Evolutionary conservation across 2,797 vertebrate genomes (phyloP).

Genomic region (Myripristis murdjan): DNA sequence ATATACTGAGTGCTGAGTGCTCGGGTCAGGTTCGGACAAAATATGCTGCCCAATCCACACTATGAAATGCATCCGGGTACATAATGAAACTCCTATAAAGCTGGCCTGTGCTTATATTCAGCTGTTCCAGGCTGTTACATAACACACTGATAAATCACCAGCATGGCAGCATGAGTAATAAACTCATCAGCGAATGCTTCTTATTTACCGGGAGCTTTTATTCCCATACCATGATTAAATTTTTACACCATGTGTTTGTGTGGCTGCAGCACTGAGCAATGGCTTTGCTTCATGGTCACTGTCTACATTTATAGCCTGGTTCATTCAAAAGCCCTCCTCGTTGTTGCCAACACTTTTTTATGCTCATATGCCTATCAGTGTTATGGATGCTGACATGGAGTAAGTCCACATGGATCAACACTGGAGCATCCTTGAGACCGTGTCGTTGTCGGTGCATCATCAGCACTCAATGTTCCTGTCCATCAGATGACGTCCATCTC

Average conservation of each 20-base stretch:
- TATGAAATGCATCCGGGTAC: slow-evolving; percentile 33
- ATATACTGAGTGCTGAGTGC: too few relatives aligned
- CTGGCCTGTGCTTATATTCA: neutral
- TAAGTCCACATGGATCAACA: slow-evolving; percentile 6
- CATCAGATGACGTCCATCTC: neutral
- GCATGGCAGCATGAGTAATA: slow-evolving; percentile 47
- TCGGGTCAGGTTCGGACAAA: too few relatives aligned
- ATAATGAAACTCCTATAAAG: slow-evolving; percentile 39
- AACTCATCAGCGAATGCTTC: slow-evolving; percentile 48
- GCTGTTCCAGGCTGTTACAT: slow-evolving; percentile 27
- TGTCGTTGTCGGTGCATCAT: neutral
- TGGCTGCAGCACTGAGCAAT: slow-evolving; percentile 2
- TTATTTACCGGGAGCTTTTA: slow-evolving; percentile 46
- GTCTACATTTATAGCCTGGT: slow-evolving; percentile 39
- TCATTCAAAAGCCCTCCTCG: slow-evolving; percentile 33
- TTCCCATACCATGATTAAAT: slow-evolving; percentile 52
- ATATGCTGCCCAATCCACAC: too few relatives aligned
- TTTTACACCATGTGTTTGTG: slow-evolving; percentile 17
- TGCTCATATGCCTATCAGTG: slow-evolving; percentile 12
- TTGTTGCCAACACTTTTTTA: slow-evolving; percentile 8
- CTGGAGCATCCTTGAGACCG: neutral
- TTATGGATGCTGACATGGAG: neutral
- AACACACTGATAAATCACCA: slow-evolving; percentile 57
- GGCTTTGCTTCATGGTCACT: neutral
- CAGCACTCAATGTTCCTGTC: neutral